Evolutionary conservation across 2,113 vertebrate genomes (phyloP).

Genomic region (Nansenia antarctica): DNA sequence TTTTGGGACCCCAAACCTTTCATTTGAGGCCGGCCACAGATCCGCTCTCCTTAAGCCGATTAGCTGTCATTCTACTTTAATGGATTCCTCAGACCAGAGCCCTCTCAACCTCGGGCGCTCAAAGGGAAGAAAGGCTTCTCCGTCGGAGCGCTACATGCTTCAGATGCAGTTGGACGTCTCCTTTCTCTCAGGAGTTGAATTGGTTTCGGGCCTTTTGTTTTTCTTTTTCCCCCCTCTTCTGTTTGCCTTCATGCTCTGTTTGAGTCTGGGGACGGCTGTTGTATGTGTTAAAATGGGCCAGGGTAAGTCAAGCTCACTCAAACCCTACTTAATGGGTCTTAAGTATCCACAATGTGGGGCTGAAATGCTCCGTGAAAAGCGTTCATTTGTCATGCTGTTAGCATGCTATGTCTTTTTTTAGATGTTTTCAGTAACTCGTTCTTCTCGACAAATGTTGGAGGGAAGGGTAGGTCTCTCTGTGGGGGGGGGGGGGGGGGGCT

Average conservation of each 20-base stretch:
- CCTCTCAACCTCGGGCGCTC: neutral
- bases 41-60: constrained; percentile 36
- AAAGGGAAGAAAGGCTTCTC: constrained; percentile 8
- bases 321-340: neutral
- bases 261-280: neutral
- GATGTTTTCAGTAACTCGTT: neutral
- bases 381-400: neutral
- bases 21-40: constrained; percentile 29
- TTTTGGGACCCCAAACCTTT: constrained; percentile 26
- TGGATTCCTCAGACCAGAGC: constrained; percentile 13
- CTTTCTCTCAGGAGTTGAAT: constrained; percentile 17
- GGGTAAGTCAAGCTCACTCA: neutral
- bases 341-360: neutral
- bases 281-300: neutral
- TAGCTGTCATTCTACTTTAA: constrained; percentile 42
- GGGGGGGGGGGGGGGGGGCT: neutral
- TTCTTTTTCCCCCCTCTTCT: constrained; percentile 7
- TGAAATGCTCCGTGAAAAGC: neutral
- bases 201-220: constrained; percentile 2
- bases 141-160: neutral
- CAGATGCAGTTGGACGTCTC: constrained; percentile 11
- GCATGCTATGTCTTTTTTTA: neutral
- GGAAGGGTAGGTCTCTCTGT: constrained; percentile 7
- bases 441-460: neutral
- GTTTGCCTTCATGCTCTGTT: constrained; percentile 9